phyloP scores from a whole-genome alignment of 92 coral and sea anemone genomes.

The Metridium senile region DNA sequence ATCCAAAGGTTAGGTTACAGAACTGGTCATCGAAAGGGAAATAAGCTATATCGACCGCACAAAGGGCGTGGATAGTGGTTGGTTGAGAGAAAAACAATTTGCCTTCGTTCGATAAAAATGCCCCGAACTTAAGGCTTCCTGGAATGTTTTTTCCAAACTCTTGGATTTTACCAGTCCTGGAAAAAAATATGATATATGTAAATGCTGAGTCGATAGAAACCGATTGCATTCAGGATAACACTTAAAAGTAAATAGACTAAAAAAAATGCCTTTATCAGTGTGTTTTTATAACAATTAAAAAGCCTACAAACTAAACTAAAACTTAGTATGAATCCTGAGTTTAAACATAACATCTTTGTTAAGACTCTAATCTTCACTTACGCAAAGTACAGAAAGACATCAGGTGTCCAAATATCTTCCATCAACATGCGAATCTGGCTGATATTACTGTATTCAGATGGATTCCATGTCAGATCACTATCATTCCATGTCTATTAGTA shows the following conservation, averaged over 20 bases:
- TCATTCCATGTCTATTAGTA: slow-evolving; percentile 77
- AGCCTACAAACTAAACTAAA: too few relatives aligned
- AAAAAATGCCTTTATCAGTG: too few relatives aligned
- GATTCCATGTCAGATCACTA: slow-evolving; percentile 68
- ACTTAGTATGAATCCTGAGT: too few relatives aligned
- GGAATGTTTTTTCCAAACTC: slow-evolving; percentile 59
- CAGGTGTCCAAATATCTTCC: slow-evolving; percentile 82
- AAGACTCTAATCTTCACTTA: not conserved
- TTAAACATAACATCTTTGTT: too few relatives aligned
- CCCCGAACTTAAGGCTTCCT: slow-evolving; percentile 65
- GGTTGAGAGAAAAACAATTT: slow-evolving; percentile 57
- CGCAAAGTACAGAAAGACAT: slow-evolving; percentile 37
- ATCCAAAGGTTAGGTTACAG: slow-evolving; percentile 64
- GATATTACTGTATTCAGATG: slow-evolving; percentile 46
- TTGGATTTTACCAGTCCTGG: slow-evolving; percentile 60
- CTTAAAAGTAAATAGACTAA: too few relatives aligned
- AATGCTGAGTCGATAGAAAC: too few relatives aligned
- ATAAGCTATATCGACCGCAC: slow-evolving; percentile 67
- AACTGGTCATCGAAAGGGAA: slow-evolving; percentile 88
- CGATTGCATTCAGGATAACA: too few relatives aligned
- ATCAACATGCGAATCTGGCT: slow-evolving; percentile 45
- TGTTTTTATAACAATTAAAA: too few relatives aligned
- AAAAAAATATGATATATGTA: not conserved
- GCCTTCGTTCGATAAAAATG: slow-evolving; percentile 46
- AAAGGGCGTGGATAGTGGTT: slow-evolving; percentile 62